Percentiles rank a stretch among this genome's conserved stretches.
phyloP scores from a whole-genome alignment of 2,797 vertebrate species.

The Myiotriccus ornatus region DNA sequence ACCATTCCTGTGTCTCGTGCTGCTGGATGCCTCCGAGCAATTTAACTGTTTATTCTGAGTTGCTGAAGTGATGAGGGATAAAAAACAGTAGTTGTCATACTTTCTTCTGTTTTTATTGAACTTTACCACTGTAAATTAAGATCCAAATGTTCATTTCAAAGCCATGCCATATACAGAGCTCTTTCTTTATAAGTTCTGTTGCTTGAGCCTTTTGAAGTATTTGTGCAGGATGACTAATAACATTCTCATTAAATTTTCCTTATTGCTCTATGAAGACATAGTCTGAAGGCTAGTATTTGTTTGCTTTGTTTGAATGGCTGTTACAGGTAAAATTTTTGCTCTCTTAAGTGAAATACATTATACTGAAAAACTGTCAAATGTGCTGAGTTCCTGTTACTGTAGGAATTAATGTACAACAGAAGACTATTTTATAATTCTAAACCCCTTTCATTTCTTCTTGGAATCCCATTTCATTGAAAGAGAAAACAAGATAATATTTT shows the following conservation, averaged over 20 bases:
- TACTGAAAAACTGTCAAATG: not conserved
- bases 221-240: not conserved
- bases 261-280: not conserved
- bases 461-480: not conserved
- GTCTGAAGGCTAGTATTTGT: not conserved
- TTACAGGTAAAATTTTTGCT: not conserved
- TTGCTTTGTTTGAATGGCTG: conserved; percentile 11
- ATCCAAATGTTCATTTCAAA: not conserved
- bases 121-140: not conserved
- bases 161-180: not conserved
- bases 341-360: not conserved
- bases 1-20: not conserved
- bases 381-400: not conserved
- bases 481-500: not conserved
- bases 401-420: not conserved
- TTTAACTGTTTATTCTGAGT: not conserved
- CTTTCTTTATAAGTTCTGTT: not conserved
- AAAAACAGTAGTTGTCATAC: not conserved
- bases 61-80: not conserved
- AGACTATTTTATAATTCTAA: not conserved
- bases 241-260: not conserved
- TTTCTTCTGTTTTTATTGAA: not conserved
- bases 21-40: not conserved
- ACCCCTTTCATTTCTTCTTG: not conserved
- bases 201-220: not conserved